These are phyloP conservation scores for Pongo pygmaeus DNA, from an alignment of 2,113 vertebrate genomes.

Conservation along the genomic window DNA sequence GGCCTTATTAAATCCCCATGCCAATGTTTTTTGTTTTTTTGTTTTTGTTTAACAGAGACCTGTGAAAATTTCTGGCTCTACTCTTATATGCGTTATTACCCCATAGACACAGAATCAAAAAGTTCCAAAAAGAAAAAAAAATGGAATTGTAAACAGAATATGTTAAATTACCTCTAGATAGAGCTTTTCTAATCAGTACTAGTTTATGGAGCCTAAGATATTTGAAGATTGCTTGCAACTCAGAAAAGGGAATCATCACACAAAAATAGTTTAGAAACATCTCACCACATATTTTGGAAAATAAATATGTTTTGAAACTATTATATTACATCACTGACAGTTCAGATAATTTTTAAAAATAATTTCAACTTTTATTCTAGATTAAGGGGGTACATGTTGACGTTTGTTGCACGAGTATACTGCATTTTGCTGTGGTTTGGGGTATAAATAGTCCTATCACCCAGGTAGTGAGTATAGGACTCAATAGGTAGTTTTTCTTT, in stretches of 20 bases:
- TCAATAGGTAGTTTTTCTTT: not conserved
- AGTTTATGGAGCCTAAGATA: not conserved
- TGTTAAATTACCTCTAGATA: not conserved
- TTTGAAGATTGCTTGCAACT: not conserved
- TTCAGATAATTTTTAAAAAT: not conserved
- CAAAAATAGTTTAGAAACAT: not conserved
- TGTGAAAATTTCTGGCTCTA: not conserved
- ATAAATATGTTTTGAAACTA: not conserved
- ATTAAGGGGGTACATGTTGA: not conserved
- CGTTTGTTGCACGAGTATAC: too few species aligned
- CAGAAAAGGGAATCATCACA: not conserved
- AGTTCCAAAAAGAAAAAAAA: not conserved
- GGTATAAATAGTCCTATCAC: too few species aligned
- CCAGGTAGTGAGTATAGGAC: too few species aligned
- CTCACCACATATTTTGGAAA: not conserved
- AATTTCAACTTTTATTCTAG: too few species aligned
- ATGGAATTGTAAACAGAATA: not conserved
- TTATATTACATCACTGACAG: not conserved
- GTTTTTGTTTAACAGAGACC: not conserved
- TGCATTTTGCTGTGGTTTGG: too few species aligned
- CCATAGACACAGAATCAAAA: not conserved
- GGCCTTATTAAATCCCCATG: not conserved
- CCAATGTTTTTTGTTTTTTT: not conserved
- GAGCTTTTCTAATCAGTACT: not conserved
- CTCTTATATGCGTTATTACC: not conserved